Base-by-base conservation (phyloP, 2,888 invertebrate genomes). In the Alentia gelatinosa region DNA sequence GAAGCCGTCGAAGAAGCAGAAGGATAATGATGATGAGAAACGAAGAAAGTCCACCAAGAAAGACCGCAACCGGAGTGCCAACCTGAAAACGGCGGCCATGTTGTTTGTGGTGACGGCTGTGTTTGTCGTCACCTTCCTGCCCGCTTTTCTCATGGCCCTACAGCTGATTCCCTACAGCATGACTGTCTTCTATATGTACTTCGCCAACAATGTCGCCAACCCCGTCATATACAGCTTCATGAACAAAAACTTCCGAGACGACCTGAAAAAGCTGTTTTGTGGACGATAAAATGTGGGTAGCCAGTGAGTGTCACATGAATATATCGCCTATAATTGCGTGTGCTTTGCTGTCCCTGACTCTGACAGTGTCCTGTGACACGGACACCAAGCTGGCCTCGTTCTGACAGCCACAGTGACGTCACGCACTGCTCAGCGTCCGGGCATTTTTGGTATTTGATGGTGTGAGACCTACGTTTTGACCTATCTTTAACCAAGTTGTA, bases 171-270 rank as follows among this genome's bases (percentile, higher is more conserved):
- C 92, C 0, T 93, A 94, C 93, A 94, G 95, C 90, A 91, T 93
- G 42, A 93, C 95, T 40, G 93, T 96, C 23, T 96, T 96, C 92
- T 96, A 96, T 92, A 93, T 96, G 93, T 96, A 96, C 92, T 96
- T 95, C 91, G 93, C 95, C 79, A 96, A 96, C 93, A 96, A 96
- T 92, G 95, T 95, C 56, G 96, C 95, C 50, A 96, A 96, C 93
- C 96, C 96, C 0, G 94, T 96, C 90, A 96, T 96, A 84, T 96
- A 96, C 93, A 95, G 95, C 74, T 96, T 96, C 91, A 95, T 96
- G 94, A 96, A 96, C 94, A 94, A 95, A 91, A 95, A 95, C 90
- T 96, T 96, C 92, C 92, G 95, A 90, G 94, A 95, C 88, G 95
- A 96, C 83, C 92, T 96, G 35, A 94, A 93, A 39, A 92, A 91